Evolutionary conservation across 2,797 vertebrate genomes (phyloP).

Genomic region (Aulostomus chinensis): DNA sequence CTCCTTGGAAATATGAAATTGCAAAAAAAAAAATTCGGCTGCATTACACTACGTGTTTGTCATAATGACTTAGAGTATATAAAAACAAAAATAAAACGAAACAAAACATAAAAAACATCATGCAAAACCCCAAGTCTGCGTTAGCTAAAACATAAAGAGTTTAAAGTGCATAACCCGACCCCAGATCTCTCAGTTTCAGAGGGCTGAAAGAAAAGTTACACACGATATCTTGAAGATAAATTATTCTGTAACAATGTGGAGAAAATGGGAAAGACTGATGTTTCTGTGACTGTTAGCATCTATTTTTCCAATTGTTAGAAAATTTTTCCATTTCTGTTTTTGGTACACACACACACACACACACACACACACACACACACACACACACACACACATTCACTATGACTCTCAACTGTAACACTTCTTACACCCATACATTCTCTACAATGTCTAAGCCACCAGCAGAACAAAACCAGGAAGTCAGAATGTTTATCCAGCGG

Average conservation of each 20-base stretch:
- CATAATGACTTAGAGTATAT: too few species aligned
- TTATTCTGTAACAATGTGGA: background rate
- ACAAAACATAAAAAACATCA: too few species aligned
- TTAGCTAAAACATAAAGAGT: too few species aligned
- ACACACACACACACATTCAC: slow-evolving; percentile 12
- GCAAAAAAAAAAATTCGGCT: too few species aligned
- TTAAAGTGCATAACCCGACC: too few species aligned
- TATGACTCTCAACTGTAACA: slow-evolving; percentile 20
- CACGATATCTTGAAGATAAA: too few species aligned
- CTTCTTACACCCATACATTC: slow-evolving; percentile 39
- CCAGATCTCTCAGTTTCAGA: too few species aligned
- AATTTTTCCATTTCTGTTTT: slow-evolving; percentile 31
- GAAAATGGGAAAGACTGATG: slow-evolving; percentile 3
- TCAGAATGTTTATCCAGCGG: slow-evolving; percentile 63
- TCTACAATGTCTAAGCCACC: slow-evolving; percentile 23
- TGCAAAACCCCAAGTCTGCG: too few species aligned
- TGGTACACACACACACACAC: background rate
- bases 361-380: slow-evolving; percentile 8
- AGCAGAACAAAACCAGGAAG: slow-evolving; percentile 81
- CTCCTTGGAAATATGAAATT: too few species aligned
- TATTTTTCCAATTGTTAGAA: slow-evolving; percentile 11
- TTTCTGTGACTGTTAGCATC: slow-evolving; percentile 22
- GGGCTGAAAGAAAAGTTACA: too few species aligned
- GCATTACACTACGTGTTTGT: too few species aligned
- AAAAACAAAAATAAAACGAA: too few species aligned